phyloP scores from a whole-genome alignment of 2,797 vertebrate genomes.

The Paratrypauchen microcephalus region DNA sequence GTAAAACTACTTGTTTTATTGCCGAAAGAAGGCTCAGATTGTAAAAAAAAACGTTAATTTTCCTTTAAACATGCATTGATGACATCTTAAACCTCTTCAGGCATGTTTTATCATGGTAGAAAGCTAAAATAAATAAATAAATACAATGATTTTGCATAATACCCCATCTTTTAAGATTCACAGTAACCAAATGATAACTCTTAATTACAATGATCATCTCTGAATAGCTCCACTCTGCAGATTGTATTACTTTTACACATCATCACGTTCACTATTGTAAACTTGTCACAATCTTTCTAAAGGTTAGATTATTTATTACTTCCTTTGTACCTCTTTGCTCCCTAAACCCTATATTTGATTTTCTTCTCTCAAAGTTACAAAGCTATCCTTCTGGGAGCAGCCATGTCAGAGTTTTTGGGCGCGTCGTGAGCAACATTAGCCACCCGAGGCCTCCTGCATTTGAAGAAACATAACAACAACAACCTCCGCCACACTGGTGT shows the following conservation, averaged over 20 bases:
- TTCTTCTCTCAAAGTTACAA: constrained; percentile 66
- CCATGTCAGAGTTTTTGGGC: constrained; percentile 62
- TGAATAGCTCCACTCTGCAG: neutral
- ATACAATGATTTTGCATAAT: too few relatives aligned
- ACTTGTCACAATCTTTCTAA: constrained; percentile 30
- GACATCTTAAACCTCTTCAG: too few relatives aligned
- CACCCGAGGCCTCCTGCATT: constrained; percentile 56
- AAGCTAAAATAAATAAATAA: too few relatives aligned
- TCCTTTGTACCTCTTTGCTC: constrained; percentile 64
- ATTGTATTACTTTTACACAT: constrained; percentile 9
- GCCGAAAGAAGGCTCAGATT: too few relatives aligned
- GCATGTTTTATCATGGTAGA: too few relatives aligned
- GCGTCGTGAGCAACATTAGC: constrained; percentile 61
- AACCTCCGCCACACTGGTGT: constrained; percentile 50
- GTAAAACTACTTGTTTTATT: too few relatives aligned
- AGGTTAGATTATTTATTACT: constrained; percentile 56
- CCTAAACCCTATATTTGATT: constrained; percentile 63
- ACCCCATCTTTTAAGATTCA: too few relatives aligned
- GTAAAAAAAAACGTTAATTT: too few relatives aligned
- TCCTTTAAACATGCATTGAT: too few relatives aligned
- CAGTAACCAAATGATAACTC: too few relatives aligned
- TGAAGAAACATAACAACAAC: constrained; percentile 40
- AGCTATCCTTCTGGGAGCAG: constrained; percentile 48
- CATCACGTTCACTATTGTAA: constrained; percentile 29
- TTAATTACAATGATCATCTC: neutral